Evolutionary conservation across 2,797 vertebrate species (phyloP).

Genomic region (Sebastes iracundus): DNA sequence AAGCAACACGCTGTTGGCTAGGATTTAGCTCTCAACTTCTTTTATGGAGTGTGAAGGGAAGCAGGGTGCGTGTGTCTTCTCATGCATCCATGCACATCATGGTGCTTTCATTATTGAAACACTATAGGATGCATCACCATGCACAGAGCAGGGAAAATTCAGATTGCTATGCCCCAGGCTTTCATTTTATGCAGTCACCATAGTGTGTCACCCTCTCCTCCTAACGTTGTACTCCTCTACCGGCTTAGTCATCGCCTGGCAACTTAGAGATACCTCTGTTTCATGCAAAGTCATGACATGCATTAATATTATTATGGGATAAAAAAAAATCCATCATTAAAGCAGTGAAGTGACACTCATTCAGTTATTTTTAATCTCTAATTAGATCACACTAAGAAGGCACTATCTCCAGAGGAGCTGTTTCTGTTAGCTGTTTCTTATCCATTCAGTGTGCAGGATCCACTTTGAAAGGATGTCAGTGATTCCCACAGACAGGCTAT

Average conservation of each 20-base stretch:
- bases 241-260: constrained; percentile 40
- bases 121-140: constrained; percentile 65
- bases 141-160: constrained; percentile 49
- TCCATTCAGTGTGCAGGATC: constrained; percentile 49
- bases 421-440: constrained; percentile 39
- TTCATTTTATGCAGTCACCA: constrained; percentile 51
- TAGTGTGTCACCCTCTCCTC: constrained; percentile 43
- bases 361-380: constrained; percentile 63
- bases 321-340: constrained; percentile 7
- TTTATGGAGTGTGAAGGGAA: constrained; percentile 66
- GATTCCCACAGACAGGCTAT: constrained; percentile 33
- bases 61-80: constrained; percentile 46
- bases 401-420: constrained; percentile 48
- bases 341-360: constrained; percentile 46
- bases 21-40: constrained; percentile 64
- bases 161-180: constrained; percentile 48
- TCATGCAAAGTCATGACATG: constrained; percentile 34
- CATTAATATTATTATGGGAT: constrained; percentile 25
- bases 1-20: constrained; percentile 59
- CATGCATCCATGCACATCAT: constrained; percentile 67
- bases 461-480: constrained; percentile 59
- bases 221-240: constrained; percentile 31
- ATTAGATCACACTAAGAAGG: constrained; percentile 67
- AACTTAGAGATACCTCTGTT: constrained; percentile 36
- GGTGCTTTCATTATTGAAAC: constrained; percentile 74